Base-by-base conservation (phyloP, 2,797 vertebrate genomes). In the Mallotus villosus region DNA sequence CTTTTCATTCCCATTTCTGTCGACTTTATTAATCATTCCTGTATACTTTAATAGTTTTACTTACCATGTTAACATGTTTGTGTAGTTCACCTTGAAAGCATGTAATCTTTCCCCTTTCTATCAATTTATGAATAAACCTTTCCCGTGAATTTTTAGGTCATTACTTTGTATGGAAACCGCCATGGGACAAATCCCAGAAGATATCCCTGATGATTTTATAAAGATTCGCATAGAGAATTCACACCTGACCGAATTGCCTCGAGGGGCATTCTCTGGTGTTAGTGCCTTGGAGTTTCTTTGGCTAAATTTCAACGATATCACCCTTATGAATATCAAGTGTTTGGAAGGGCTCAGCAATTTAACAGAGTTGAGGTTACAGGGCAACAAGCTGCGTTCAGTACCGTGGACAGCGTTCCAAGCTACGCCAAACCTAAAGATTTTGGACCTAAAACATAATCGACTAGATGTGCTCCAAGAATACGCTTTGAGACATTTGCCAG, bases 291-390 rank as follows among this genome's bases (percentile, higher is more conserved):
- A 95, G 86, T 95, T 93, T 9, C 93, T 97, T 27, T 97, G 96
- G 96, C 90, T 98, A 67, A 97, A 96, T 88, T 98, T 97, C 83
- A 96, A 96, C 73, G 88, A 95, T 57, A 93, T 97, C 76, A 92
- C 95, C 0, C 84, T 97, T 68, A 97, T 98, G 90, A 93, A 94
- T 74, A 81, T 90, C 2, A 95, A 92, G 85, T 95, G 95, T 60
- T 83, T 97, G 60, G 92, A 95, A 29, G 91, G 93, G 4, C 84
- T 98, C 22, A 70, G 77, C 0, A 89, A 89, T 82, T 85, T 98
- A 77, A 94, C 92, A 1, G 95, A 98, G 81, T 84, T 98, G 68
- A 90, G 95, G 51, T 79, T 98, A 55, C 94, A 96, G 71, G 96
- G 96, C 14, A 97, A 97, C 89, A 94, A 94, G 74, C 81, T 98